These are phyloP conservation scores for Zaprionus nigranus DNA, from an alignment of 1,140 invertebrate species.

Conservation along the genomic window DNA sequence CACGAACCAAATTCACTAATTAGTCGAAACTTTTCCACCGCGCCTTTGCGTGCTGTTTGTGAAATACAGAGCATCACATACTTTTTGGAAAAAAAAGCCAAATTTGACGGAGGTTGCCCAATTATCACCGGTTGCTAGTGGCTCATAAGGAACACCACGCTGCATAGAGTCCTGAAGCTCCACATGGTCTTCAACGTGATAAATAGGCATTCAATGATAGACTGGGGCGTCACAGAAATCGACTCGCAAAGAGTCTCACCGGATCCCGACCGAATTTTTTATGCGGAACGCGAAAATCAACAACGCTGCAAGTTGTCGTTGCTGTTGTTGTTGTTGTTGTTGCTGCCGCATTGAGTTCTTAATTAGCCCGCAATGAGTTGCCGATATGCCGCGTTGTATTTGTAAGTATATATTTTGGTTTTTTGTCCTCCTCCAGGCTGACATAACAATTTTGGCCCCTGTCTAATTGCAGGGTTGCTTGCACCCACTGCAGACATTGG, in stretches of 20 bases:
- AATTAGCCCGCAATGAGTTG: slow-evolving; percentile 77
- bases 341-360: slow-evolving; percentile 63
- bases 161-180: no score
- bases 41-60: slow-evolving; percentile 14
- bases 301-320: slow-evolving; percentile 33
- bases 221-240: no score
- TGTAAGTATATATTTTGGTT: slow-evolving; percentile 53
- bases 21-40: slow-evolving; percentile 43
- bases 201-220: no score
- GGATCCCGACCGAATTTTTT: slow-evolving; percentile 39
- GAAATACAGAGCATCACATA: no score
- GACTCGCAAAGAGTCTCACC: no score
- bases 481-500: background rate
- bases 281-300: slow-evolving; percentile 49
- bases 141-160: no score
- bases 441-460: slow-evolving; percentile 64
- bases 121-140: no score
- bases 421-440: slow-evolving; percentile 25
- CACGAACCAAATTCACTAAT: slow-evolving; percentile 33
- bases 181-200: no score
- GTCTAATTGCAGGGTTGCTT: slow-evolving; percentile 56
- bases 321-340: slow-evolving; percentile 13
- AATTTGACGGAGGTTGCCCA: no score
- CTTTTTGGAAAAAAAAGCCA: no score
- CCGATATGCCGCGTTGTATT: slow-evolving; percentile 47